A percentile compares a stretch with the other conserved stretches of the same genome.
These are phyloP conservation scores for Bovichtus variegatus DNA, from an alignment of 2,797 vertebrate species.

Conservation along the genomic window DNA sequence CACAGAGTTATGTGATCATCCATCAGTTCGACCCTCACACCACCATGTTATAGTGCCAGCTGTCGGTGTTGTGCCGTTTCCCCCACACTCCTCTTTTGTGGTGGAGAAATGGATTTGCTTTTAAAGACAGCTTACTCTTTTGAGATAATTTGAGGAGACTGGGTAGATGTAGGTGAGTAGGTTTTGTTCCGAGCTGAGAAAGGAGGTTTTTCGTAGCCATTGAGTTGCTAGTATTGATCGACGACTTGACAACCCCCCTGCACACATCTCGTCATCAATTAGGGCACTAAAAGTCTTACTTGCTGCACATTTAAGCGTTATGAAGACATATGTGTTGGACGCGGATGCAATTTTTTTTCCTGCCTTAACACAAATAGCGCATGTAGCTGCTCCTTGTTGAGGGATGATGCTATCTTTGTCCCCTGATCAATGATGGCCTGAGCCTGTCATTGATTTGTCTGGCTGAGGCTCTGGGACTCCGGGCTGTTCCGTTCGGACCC, in stretches of 20 bases:
- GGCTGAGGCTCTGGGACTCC: constrained; percentile 47
- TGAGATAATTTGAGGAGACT: constrained; percentile 22
- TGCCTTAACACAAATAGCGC: constrained; percentile 50
- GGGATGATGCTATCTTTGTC: constrained; percentile 62
- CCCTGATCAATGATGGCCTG: constrained; percentile 74
- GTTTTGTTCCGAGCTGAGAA: constrained; percentile 59
- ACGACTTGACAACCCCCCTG: constrained; percentile 13
- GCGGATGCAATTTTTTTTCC: constrained; percentile 42
- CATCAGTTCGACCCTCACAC: constrained; percentile 48
- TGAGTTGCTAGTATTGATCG: constrained; percentile 53
- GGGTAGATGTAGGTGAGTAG: constrained; percentile 35
- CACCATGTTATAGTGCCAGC: constrained; percentile 28
- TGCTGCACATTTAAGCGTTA: constrained; percentile 29
- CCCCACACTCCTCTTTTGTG: constrained; percentile 51
- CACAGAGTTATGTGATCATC: constrained; percentile 9
- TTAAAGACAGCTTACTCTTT: constrained; percentile 60
- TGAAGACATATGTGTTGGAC: constrained; percentile 19
- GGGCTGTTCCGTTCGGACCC: constrained; percentile 53
- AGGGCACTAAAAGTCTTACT: constrained; percentile 35
- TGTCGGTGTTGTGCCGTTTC: constrained; percentile 45
- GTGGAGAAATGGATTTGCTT: constrained; percentile 62
- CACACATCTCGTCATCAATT: constrained; percentile 43
- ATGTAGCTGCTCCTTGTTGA: constrained; percentile 54
- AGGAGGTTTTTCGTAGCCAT: constrained; percentile 40
- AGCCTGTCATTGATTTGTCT: constrained; percentile 74